phyloP scores from a whole-genome alignment of 2,113 vertebrate species.

The Mastomys coucha region DNA sequence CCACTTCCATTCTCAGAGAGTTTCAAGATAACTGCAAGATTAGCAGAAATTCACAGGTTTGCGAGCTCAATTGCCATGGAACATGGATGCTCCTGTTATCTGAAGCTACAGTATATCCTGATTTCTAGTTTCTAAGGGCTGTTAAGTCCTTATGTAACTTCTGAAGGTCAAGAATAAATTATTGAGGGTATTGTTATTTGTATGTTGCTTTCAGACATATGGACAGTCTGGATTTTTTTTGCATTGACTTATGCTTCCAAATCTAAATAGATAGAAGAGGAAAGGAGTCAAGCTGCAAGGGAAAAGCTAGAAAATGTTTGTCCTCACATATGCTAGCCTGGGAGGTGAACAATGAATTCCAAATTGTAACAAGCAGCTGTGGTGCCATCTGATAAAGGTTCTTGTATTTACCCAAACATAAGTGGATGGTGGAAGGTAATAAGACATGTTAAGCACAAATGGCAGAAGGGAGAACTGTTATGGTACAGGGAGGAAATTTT shows the following conservation, averaged over 20 bases:
- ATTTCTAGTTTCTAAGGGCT: neutral
- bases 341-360: neutral
- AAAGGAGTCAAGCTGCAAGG: neutral
- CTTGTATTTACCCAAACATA: neutral
- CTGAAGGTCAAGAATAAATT: neutral
- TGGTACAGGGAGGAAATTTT: neutral
- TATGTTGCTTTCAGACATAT: neutral
- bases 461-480: neutral
- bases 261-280: neutral
- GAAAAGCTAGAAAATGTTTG: neutral
- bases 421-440: neutral
- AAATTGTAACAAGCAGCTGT: neutral
- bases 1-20: neutral
- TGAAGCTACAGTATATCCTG: neutral
- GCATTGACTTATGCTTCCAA: neutral
- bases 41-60: fast-evolving
- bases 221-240: neutral
- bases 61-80: neutral
- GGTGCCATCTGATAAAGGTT: neutral
- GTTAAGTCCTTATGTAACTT: neutral
- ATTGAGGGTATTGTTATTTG: neutral
- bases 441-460: neutral
- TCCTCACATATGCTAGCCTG: neutral
- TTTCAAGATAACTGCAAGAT: neutral
- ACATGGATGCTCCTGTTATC: neutral